phyloP scores from a whole-genome alignment of 2,888 invertebrate genomes.

The Stomorhina lunata region DNA sequence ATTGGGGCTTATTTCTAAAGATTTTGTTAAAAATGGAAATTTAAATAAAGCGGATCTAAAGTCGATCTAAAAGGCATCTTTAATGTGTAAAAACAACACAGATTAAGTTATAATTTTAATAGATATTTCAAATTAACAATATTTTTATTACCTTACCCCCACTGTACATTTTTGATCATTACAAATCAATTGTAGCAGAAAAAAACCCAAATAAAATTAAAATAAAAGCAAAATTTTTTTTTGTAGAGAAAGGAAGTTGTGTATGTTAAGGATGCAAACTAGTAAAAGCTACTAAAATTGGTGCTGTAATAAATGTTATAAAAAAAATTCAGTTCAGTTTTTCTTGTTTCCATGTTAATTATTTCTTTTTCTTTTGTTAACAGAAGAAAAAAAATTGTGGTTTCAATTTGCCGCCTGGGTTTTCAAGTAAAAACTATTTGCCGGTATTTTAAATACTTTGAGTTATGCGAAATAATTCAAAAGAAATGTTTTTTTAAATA shows the following conservation, averaged over 20 bases:
- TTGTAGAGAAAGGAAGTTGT: constrained; percentile 5
- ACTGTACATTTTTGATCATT: too few relatives aligned
- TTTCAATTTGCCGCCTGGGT: neutral
- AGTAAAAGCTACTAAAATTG: neutral
- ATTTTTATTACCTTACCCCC: too few relatives aligned
- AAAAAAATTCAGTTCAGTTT: neutral
- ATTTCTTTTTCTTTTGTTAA: constrained; percentile 1
- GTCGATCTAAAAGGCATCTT: too few relatives aligned
- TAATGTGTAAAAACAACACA: too few relatives aligned
- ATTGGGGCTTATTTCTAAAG: too few relatives aligned
- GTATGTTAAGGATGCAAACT: constrained; percentile 12
- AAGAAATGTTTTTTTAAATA: neutral
- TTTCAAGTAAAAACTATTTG: neutral
- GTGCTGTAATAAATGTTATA: constrained; percentile 1
- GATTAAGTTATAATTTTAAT: too few relatives aligned
- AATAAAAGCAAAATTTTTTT: neutral
- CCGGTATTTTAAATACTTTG: constrained; percentile 9
- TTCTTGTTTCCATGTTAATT: neutral
- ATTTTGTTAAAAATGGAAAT: too few relatives aligned
- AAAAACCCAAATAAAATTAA: neutral
- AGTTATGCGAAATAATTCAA: too few relatives aligned
- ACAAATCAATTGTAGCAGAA: neutral
- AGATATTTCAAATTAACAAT: too few relatives aligned
- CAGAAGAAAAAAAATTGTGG: neutral
- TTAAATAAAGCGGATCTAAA: too few relatives aligned